Conservation (phyloP, 2,113 vertebrate species). For the Aplodontia rufa region DNA sequence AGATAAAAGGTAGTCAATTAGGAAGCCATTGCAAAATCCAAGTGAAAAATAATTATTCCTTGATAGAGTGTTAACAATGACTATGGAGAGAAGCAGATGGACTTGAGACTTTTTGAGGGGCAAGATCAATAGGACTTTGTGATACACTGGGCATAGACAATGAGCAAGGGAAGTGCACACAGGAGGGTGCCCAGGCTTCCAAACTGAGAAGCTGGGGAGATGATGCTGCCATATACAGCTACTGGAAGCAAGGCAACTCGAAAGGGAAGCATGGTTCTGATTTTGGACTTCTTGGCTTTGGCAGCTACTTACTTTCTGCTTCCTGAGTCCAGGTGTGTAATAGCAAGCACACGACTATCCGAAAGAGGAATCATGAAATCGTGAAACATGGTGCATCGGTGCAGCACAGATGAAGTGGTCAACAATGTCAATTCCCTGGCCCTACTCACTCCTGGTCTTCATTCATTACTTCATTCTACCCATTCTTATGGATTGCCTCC, state of each 20-base stretch:
- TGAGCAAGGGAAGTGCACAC: neutral
- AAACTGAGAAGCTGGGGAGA: neutral
- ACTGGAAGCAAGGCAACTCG: neutral
- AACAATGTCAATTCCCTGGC: neutral
- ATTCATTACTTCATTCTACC: neutral
- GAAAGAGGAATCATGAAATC: neutral
- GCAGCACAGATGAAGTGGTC: neutral
- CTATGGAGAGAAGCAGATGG: neutral
- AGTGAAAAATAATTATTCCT: slow-evolving; percentile 17
- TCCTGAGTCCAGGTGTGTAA: neutral
- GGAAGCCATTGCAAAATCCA: neutral
- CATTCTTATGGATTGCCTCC: neutral
- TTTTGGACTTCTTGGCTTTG: neutral
- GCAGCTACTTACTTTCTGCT: neutral
- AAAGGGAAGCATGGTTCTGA: neutral
- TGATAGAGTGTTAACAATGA: neutral
- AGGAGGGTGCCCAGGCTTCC: neutral
- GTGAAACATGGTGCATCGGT: fast-evolving
- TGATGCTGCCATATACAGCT: neutral
- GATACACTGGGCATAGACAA: neutral
- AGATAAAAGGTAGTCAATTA: neutral
- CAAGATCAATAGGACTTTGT: neutral
- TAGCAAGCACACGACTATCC: neutral
- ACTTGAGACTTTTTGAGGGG: slow-evolving; percentile 2
- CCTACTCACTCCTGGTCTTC: neutral